Percentiles rank a stretch among this genome's conserved stretches.
These are phyloP conservation scores for Drosophila trapezifrons DNA, from an alignment of 1,140 invertebrate species.

Conservation along the genomic window DNA sequence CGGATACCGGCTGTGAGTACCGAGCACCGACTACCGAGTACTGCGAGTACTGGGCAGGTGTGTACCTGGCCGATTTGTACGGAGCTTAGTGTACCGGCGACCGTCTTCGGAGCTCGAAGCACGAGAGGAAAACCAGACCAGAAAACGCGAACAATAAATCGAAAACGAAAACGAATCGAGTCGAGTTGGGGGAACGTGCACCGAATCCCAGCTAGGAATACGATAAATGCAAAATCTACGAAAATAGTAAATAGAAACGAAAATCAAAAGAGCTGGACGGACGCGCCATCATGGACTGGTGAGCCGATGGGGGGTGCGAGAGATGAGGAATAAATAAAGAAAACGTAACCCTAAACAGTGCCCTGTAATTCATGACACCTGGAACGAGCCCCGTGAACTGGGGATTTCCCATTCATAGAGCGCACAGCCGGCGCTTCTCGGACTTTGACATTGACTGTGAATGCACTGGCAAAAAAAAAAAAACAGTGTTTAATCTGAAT, in stretches of 20 bases:
- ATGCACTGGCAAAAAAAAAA: constrained; percentile 18
- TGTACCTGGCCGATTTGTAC: constrained; percentile 41
- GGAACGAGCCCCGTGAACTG: constrained; percentile 31
- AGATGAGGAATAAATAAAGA: neutral
- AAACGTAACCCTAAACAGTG: constrained; percentile 9
- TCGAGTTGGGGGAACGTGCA: constrained; percentile 11
- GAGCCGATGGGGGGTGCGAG: neutral
- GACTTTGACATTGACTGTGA: constrained; percentile 41
- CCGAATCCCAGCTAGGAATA: constrained; percentile 20
- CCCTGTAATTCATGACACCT: constrained; percentile 31
- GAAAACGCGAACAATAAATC: constrained; percentile 32
- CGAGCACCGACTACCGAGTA: constrained; percentile 8
- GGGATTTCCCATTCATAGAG: constrained; percentile 40
- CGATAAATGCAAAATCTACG: constrained; percentile 1
- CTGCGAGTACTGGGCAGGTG: constrained; percentile 9
- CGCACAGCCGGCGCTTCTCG: neutral
- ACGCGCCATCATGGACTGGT: constrained; percentile 25
- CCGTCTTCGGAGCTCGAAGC: constrained; percentile 76
- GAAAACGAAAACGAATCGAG: constrained; percentile 2
- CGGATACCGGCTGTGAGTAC: constrained; percentile 13
- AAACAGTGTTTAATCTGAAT: neutral
- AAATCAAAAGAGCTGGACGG: neutral
- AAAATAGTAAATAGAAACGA: neutral
- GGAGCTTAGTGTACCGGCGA: constrained; percentile 67
- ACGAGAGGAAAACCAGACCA: constrained; percentile 39